Evolutionary conservation across 2,888 invertebrate species (phyloP).

Genomic region (Bibio marci): DNA sequence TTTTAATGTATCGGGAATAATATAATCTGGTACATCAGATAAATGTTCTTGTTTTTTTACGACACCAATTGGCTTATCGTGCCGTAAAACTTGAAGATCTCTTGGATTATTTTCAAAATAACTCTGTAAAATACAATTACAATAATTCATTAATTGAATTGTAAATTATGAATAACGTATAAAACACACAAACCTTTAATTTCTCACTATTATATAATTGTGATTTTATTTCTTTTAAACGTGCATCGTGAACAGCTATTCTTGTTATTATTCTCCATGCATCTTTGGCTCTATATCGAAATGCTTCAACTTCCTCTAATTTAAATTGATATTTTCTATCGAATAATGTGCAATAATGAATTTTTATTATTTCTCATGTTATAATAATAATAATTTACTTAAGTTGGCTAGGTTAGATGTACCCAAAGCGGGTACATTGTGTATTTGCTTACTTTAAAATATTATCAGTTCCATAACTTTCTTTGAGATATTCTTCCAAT

Average conservation of each 20-base stretch:
- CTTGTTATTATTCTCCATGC: conserved; percentile 90
- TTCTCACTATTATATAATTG: conserved; percentile 88
- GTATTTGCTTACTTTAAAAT: conserved; percentile 42
- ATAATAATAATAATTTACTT: too few species aligned
- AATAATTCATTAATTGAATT: too few species aligned
- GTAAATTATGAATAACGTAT: neutral
- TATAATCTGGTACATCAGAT: conserved; percentile 84
- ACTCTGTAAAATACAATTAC: conserved; percentile 33
- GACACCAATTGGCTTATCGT: conserved; percentile 73
- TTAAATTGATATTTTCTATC: conserved; percentile 81
- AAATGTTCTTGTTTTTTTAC: conserved; percentile 71
- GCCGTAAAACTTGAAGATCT: conserved; percentile 67
- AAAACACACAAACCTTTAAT: conserved; percentile 35
- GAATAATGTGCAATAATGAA: too few species aligned
- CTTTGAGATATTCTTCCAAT: conserved; percentile 57
- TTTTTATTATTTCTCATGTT: neutral
- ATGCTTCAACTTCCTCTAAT: conserved; percentile 89
- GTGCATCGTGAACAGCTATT: conserved; percentile 82
- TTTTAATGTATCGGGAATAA: conserved; percentile 63
- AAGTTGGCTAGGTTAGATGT: neutral
- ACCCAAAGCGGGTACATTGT: neutral
- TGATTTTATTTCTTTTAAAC: conserved; percentile 86
- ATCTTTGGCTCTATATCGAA: conserved; percentile 86
- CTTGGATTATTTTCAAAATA: conserved; percentile 86
- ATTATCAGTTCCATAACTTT: conserved; percentile 42